Conservation (phyloP, 1,140 invertebrate genomes). For the Neoseiulus cucumeris region DNA sequence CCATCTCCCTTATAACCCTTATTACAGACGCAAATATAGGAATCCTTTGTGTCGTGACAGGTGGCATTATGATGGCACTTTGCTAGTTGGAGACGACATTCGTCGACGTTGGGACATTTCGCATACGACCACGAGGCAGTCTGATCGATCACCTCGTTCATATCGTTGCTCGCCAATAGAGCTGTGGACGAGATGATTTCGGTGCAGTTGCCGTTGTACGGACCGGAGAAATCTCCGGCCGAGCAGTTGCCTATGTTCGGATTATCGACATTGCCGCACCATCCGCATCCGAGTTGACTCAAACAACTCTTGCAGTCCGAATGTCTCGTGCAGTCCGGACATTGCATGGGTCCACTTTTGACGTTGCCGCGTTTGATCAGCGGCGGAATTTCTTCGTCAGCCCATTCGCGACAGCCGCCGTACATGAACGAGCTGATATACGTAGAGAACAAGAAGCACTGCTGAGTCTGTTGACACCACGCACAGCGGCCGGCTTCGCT, state of each 20-base stretch:
- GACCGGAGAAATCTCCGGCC: constrained; percentile 32
- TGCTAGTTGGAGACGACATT: constrained; percentile 62
- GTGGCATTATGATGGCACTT: constrained; percentile 72
- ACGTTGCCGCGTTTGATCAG: constrained; percentile 10
- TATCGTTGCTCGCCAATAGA: neutral
- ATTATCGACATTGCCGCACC: constrained; percentile 72
- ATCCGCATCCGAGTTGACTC: constrained; percentile 63
- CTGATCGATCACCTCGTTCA: constrained; percentile 22
- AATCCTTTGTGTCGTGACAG: constrained; percentile 75
- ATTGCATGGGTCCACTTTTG: constrained; percentile 28
- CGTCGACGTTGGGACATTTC: constrained; percentile 78
- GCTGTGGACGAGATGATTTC: constrained; percentile 13
- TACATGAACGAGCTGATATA: constrained; percentile 85
- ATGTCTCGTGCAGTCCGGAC: constrained; percentile 55
- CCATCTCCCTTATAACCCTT: constrained; percentile 24
- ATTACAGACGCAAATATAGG: constrained; percentile 59
- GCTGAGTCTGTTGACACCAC: constrained; percentile 71
- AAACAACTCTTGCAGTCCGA: constrained; percentile 58
- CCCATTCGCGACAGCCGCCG: constrained; percentile 73
- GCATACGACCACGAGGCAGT: constrained; percentile 59
- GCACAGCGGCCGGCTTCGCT: constrained; percentile 67
- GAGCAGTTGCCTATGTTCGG: constrained; percentile 50
- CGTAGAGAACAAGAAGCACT: constrained; percentile 81
- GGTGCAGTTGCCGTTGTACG: constrained; percentile 21
- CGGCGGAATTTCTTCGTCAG: constrained; percentile 37